Evolutionary conservation across 2,113 vertebrate genomes (phyloP), one percentile per base, ranked within the genome.

Genomic region (Poeciliopsis retropinna): DNA sequence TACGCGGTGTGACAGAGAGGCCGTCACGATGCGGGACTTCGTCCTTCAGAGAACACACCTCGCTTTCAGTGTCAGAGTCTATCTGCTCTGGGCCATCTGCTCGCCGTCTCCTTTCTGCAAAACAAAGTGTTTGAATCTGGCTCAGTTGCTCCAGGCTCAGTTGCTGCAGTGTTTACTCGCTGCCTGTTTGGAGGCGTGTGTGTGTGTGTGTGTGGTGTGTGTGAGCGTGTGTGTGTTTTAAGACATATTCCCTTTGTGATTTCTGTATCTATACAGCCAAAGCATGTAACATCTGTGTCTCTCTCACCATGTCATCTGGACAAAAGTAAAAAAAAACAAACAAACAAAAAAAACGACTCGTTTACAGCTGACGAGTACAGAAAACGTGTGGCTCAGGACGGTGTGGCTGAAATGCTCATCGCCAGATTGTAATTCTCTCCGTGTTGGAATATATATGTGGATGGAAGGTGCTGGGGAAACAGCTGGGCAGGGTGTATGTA

Each of bases 31-130:
- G 94, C 93, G 94, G 95, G 95, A 93, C 92, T 94, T 94, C 92
- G 85, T 95, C 94, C 95, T 96, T 94, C 94, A 95, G 95, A 96
- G 95, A 91, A 89, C 94, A 95, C 95, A 95, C 95, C 95, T 94
- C 91, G 94, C 94, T 95, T 95, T 95, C 94, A 93, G 95, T 95
- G 83, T 85, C 89, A 94, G 93, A 94, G 95, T 95, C 95, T 97
- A 98, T 98, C 97, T 97, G 95, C 96, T 93, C 96, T 92, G 95
- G 94, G 96, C 97, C 98, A 99, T 98, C 97, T 99, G 97, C 85
- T 96, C 95, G 93, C 92, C 93, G 93, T 69, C 94, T 90, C 94
- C 93, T 94, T 82, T 94, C 93, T 83, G 92, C 94, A 93, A 94
- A 93, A 93, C 37, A 89, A 90, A 93, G 92, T 94, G 95, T 95